Evolutionary conservation across 2,797 vertebrate species (phyloP).

Genomic region (Phataginus tetradactyla): DNA sequence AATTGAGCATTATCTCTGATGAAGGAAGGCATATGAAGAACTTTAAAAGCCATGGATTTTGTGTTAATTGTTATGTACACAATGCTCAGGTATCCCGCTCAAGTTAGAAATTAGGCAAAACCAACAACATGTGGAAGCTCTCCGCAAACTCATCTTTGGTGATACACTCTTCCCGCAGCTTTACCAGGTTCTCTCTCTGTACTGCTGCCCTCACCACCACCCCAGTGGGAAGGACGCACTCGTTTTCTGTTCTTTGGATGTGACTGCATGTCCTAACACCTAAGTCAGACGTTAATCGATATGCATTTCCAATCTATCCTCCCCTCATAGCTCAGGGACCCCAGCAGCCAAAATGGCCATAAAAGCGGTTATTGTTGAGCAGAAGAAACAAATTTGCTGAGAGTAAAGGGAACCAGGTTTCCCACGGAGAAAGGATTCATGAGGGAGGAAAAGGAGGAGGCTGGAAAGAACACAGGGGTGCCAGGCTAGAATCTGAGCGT

Average conservation of each 20-base stretch:
- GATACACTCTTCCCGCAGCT: fast-evolving
- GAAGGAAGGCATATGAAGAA: not conserved
- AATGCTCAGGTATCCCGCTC: not conserved
- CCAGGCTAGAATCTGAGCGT: too few relatives aligned
- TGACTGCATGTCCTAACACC: not conserved
- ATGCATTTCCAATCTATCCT: not conserved
- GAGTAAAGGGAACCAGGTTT: fast-evolving
- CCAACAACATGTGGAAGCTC: fast-evolving
- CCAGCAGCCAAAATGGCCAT: fast-evolving
- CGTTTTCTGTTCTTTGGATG: too few relatives aligned
- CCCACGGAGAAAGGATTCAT: not conserved
- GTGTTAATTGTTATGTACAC: fast-evolving
- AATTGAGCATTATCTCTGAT: not conserved
- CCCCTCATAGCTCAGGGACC: not conserved
- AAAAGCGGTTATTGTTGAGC: not conserved
- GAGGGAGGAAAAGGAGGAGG: not conserved
- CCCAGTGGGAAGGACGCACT: fast-evolving
- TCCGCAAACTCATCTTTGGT: fast-evolving
- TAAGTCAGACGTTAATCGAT: not conserved
- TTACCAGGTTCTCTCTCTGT: too few relatives aligned
- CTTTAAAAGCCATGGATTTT: not conserved
- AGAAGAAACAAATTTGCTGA: fast-evolving
- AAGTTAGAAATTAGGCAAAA: not conserved
- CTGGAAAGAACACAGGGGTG: not conserved
- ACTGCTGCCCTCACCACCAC: not conserved